These are phyloP conservation scores for Samia ricini DNA, from an alignment of 1,140 invertebrate genomes.

Conservation along the genomic window DNA sequence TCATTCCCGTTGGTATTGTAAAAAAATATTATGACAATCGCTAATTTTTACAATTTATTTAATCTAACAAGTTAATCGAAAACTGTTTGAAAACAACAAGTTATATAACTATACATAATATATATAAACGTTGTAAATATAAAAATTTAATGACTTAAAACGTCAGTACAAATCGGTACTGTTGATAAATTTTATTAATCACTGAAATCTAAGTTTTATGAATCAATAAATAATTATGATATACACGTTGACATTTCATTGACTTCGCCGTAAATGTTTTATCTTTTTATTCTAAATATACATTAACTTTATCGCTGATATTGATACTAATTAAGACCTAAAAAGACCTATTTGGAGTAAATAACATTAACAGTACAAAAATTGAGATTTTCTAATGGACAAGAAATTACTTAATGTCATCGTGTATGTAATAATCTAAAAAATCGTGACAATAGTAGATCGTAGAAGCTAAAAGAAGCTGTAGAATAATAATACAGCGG, in stretches of 20 bases:
- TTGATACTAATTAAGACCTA: too few relatives aligned
- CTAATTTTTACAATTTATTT: neutral
- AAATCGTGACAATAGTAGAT: conserved; percentile 73
- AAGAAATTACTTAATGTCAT: neutral
- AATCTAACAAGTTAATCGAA: neutral
- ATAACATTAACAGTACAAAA: too few relatives aligned
- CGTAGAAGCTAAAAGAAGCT: conserved; percentile 60
- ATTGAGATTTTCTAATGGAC: too few relatives aligned
- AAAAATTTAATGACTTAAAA: neutral
- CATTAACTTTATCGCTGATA: too few relatives aligned
- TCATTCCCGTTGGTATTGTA: neutral
- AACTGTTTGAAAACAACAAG: neutral
- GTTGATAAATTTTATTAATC: neutral
- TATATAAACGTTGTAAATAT: neutral
- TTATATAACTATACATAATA: neutral
- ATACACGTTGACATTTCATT: neutral
- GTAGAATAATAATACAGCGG: conserved; percentile 56
- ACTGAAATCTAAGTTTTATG: neutral
- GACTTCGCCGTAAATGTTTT: neutral
- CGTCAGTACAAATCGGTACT: conserved; percentile 7
- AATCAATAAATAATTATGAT: neutral
- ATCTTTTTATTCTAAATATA: too few relatives aligned
- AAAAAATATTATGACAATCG: neutral
- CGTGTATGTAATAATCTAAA: conserved; percentile 35
- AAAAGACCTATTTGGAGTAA: too few relatives aligned